Conservation (phyloP, 2,888 invertebrate genomes). For the Toxonevra muliebris region DNA sequence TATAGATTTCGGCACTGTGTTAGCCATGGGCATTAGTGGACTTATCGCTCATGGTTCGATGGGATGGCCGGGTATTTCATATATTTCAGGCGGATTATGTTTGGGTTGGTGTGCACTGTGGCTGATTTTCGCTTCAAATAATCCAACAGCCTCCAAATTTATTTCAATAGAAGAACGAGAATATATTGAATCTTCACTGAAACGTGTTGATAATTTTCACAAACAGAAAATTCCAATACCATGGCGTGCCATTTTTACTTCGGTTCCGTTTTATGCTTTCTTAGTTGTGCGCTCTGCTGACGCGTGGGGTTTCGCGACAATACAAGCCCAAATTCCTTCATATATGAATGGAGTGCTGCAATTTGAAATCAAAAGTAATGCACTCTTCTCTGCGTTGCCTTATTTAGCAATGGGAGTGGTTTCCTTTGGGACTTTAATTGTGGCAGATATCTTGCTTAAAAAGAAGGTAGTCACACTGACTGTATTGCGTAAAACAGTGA, state of each 20-base stretch:
- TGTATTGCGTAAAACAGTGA: conserved; percentile 52
- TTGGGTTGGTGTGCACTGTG: conserved; percentile 68
- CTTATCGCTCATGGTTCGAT: conserved; percentile 68
- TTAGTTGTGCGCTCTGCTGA: conserved; percentile 71
- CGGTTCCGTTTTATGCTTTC: conserved; percentile 70
- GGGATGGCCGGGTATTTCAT: conserved; percentile 77
- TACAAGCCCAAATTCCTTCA: conserved; percentile 72
- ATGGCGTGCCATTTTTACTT: conserved; percentile 72
- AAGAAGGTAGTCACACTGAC: conserved; percentile 60
- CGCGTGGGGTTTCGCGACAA: conserved; percentile 76
- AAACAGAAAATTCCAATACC: conserved; percentile 67
- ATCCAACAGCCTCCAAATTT: conserved; percentile 68
- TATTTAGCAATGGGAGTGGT: conserved; percentile 66
- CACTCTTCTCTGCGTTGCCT: conserved; percentile 67
- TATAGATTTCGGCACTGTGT: conserved; percentile 73
- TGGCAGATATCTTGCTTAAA: conserved; percentile 65
- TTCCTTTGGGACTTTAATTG: conserved; percentile 63
- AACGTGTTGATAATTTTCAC: conserved; percentile 37
- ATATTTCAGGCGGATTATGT: conserved; percentile 68
- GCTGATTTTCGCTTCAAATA: conserved; percentile 69
- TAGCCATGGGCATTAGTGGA: conserved; percentile 73
- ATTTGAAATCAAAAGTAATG: conserved; percentile 70
- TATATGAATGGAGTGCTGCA: conserved; percentile 72
- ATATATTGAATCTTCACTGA: conserved; percentile 69
- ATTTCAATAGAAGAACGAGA: conserved; percentile 69